Conservation (phyloP, 2,797 vertebrate species). For the Clarias pachynema region DNA sequence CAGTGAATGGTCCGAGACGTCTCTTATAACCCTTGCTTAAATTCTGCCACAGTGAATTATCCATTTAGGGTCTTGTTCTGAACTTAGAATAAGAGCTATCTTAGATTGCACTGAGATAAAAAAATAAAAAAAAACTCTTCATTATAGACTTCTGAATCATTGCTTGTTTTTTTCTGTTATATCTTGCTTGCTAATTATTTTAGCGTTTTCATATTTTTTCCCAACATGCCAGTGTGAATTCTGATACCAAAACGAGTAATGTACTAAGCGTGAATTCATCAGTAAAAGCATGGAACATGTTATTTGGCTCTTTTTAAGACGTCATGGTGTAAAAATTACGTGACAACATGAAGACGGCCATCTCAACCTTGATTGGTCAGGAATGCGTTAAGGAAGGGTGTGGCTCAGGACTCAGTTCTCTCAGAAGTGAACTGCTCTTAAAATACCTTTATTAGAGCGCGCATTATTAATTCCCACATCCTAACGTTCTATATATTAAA, state of each 20-base stretch:
- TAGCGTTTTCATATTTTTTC: neutral
- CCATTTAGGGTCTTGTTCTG: neutral
- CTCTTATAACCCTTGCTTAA: slow-evolving; percentile 14
- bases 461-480: no score
- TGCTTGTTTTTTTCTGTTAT: neutral
- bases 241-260: neutral
- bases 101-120: neutral
- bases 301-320: neutral
- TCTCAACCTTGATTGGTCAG: neutral
- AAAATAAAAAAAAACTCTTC: neutral
- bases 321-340: neutral
- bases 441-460: neutral
- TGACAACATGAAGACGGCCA: neutral
- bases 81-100: neutral
- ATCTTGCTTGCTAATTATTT: neutral
- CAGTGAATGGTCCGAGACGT: slow-evolving; percentile 7
- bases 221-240: neutral
- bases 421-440: neutral
- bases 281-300: neutral
- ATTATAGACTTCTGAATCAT: neutral
- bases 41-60: neutral
- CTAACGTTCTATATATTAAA: neutral
- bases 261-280: neutral
- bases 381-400: neutral
- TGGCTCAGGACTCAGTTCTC: neutral